These are phyloP conservation scores for Amphipoea oculea DNA, from an alignment of 2,888 invertebrate genomes.

Conservation along the genomic window DNA sequence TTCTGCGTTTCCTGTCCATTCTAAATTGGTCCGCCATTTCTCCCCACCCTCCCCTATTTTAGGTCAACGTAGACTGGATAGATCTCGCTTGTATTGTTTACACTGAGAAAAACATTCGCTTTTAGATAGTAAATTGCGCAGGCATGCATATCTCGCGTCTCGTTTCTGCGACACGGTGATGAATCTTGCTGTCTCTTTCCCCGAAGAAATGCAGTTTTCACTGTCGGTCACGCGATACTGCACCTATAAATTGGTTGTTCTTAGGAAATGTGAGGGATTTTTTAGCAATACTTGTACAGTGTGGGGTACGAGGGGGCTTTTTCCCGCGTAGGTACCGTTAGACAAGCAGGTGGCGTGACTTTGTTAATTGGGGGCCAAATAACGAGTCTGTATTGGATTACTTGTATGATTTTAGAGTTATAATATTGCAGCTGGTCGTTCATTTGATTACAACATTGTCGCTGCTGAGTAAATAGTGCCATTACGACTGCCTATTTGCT, in stretches of 20 bases:
- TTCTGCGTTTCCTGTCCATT: constrained; percentile 44
- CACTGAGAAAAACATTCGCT: constrained; percentile 72
- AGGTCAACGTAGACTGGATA: constrained; percentile 61
- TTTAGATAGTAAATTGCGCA: constrained; percentile 69
- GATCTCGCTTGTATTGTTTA: constrained; percentile 64
- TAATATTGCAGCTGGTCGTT: not conserved
- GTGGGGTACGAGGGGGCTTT: constrained; percentile 39
- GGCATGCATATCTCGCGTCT: constrained; percentile 64
- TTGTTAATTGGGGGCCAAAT: constrained; percentile 46
- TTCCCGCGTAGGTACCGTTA: constrained; percentile 56
- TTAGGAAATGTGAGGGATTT: constrained; percentile 62
- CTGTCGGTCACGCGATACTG: constrained; percentile 76
- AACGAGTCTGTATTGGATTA: constrained; percentile 1
- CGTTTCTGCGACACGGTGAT: constrained; percentile 47
- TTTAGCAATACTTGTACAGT: constrained; percentile 44
- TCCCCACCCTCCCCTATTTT: constrained; percentile 43
- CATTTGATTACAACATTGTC: not conserved
- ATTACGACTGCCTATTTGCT: not conserved
- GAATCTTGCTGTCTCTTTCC: constrained; percentile 66
- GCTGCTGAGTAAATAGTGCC: not conserved
- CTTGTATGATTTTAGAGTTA: not conserved
- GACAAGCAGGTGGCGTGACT: constrained; percentile 25
- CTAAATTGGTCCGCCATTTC: constrained; percentile 38
- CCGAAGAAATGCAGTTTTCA: constrained; percentile 81
- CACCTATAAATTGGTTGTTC: constrained; percentile 67